These are phyloP conservation scores for Alouatta palliata DNA, from an alignment of 2,113 vertebrate genomes.

Conservation along the genomic window DNA sequence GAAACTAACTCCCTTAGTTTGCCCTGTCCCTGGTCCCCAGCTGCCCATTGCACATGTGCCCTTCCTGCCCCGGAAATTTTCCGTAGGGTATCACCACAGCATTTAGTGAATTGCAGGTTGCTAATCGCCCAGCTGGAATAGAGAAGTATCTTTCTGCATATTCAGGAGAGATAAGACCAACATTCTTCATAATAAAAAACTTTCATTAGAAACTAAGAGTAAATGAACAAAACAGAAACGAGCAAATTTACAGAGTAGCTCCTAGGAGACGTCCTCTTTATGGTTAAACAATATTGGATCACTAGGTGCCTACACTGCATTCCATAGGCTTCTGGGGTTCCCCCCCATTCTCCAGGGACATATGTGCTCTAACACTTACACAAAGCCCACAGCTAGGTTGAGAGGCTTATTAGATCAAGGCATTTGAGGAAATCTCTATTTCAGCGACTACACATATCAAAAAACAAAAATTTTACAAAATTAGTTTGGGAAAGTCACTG, in stretches of 20 bases:
- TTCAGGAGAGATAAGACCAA: background rate
- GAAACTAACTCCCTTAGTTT: background rate
- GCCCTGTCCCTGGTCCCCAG: background rate
- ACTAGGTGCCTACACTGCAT: background rate
- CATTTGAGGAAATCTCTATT: background rate
- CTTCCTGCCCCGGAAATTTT: background rate
- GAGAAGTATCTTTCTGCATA: background rate
- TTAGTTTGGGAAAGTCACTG: background rate
- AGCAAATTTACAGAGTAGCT: background rate
- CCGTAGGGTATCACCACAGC: background rate
- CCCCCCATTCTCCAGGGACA: background rate
- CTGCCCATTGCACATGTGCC: background rate
- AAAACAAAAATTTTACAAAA: background rate
- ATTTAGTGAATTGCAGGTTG: background rate
- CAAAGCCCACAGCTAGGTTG: background rate
- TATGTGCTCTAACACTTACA: background rate
- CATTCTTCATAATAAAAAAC: background rate
- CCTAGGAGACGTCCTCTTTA: background rate
- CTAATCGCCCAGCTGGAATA: background rate
- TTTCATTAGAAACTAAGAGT: constrained; percentile 1
- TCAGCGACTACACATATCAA: background rate
- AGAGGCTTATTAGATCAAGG: background rate
- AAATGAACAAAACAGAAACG: background rate
- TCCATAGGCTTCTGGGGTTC: background rate
- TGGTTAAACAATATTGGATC: background rate